Percentiles rank a stretch among this genome's conserved stretches.
Conservation (phyloP, 53 echinoderm and acorn worm species). For the Pentamera pediparva region DNA sequence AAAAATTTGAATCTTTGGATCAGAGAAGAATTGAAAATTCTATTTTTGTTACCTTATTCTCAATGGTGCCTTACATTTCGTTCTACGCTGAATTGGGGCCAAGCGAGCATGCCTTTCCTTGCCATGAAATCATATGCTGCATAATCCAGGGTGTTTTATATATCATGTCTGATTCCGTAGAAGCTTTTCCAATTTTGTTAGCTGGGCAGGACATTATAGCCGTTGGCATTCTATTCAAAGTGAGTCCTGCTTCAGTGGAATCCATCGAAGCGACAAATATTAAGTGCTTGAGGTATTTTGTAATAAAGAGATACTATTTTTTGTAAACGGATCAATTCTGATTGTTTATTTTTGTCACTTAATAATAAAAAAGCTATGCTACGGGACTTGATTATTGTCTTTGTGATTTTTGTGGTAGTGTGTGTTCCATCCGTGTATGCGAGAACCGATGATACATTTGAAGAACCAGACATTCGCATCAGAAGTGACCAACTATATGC, state of each 20-base stretch:
- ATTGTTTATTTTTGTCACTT: constrained; percentile 12
- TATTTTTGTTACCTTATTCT: neutral
- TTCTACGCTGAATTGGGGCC: neutral
- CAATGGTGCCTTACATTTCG: neutral
- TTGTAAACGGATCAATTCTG: constrained; percentile 19
- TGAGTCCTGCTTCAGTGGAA: no score
- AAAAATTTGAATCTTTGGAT: constrained; percentile 7
- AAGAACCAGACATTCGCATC: no score
- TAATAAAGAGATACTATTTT: constrained; percentile 35
- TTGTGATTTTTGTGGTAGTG: no score
- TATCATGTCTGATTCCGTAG: neutral
- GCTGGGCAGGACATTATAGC: no score
- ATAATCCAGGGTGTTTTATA: neutral
- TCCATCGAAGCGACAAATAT: no score
- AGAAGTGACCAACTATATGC: no score
- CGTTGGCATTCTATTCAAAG: no score
- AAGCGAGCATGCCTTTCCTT: constrained; percentile 9
- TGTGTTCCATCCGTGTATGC: no score
- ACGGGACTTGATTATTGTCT: constrained; percentile 3
- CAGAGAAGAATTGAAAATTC: constrained; percentile 31
- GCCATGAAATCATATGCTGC: neutral
- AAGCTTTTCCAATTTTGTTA: no score
- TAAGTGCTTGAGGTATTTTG: no score
- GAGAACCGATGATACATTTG: no score
- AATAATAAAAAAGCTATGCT: constrained; percentile 29